Percentiles rank a stretch among this genome's conserved stretches.
phyloP scores from a whole-genome alignment of 1,140 invertebrate species.

The Kradibia gibbosae region DNA sequence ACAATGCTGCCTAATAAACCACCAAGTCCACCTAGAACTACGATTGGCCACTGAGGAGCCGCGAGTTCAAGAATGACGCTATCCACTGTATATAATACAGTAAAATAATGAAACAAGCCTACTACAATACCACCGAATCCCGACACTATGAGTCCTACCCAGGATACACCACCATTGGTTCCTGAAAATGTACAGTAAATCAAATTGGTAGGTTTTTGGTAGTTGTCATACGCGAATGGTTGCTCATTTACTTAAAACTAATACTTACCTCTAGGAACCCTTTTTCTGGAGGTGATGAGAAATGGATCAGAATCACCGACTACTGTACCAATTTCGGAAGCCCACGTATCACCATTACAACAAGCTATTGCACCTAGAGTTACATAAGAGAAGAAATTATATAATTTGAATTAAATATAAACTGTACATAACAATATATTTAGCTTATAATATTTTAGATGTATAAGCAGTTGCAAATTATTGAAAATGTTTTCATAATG shows the following conservation, averaged over 20 bases:
- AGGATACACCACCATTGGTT: constrained; percentile 87
- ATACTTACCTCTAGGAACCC: constrained; percentile 81
- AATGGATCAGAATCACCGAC: constrained; percentile 79
- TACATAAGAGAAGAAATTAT: too few species aligned
- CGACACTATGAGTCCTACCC: constrained; percentile 82
- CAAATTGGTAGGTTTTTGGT: too few species aligned
- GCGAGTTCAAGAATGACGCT: constrained; percentile 74
- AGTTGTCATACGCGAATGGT: too few species aligned
- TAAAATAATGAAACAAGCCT: constrained; percentile 83
- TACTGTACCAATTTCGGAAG: constrained; percentile 90
- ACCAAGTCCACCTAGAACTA: constrained; percentile 79
- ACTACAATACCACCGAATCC: constrained; percentile 82
- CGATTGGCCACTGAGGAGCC: constrained; percentile 87
- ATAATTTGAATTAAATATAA: too few species aligned
- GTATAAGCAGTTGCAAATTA: background rate
- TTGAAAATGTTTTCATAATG: background rate
- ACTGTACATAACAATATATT: too few species aligned
- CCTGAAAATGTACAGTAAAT: constrained; percentile 71
- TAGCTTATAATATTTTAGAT: background rate
- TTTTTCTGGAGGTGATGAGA: constrained; percentile 83
- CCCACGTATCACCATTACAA: constrained; percentile 93
- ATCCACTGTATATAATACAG: constrained; percentile 79
- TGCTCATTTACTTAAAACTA: background rate
- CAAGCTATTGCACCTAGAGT: constrained; percentile 83
- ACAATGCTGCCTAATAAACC: constrained; percentile 87